Percentiles rank a stretch among this genome's conserved stretches.
phyloP scores from a whole-genome alignment of 2,797 vertebrate genomes.

The Yasuhikotakia modesta region DNA sequence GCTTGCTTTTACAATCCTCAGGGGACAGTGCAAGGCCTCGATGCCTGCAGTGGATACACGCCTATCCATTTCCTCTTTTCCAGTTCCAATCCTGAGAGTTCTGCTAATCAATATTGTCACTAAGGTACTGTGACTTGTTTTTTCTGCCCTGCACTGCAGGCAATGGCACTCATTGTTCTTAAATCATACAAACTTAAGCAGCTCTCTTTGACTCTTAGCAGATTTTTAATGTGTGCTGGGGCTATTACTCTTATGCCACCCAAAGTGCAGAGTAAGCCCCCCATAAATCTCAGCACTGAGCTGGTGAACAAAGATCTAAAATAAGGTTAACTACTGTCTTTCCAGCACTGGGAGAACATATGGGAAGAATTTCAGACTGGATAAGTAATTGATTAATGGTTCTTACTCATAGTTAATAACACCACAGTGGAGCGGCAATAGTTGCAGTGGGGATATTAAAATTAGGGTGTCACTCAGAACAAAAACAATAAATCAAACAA shows the following conservation, averaged over 20 bases:
- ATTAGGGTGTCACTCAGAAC: constrained; percentile 39
- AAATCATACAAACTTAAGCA: constrained; percentile 69
- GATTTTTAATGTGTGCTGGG: constrained; percentile 65
- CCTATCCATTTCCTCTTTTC: constrained; percentile 75
- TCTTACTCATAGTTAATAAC: constrained; percentile 55
- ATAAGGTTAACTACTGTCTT: constrained; percentile 62
- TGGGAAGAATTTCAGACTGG: constrained; percentile 66
- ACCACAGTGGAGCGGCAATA: constrained; percentile 35
- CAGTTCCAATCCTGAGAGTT: constrained; percentile 68
- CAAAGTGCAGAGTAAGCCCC: constrained; percentile 62
- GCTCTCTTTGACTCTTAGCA: constrained; percentile 63
- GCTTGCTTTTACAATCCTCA: constrained; percentile 51
- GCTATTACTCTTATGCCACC: constrained; percentile 64
- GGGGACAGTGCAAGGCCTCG: constrained; percentile 46
- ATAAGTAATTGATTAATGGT: constrained; percentile 61
- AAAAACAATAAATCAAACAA: constrained; percentile 47
- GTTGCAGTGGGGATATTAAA: constrained; percentile 42
- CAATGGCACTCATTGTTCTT: constrained; percentile 58
- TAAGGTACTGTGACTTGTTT: constrained; percentile 60
- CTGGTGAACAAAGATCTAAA: constrained; percentile 63
- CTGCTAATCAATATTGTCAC: constrained; percentile 73
- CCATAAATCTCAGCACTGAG: constrained; percentile 61
- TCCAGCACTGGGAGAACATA: constrained; percentile 58
- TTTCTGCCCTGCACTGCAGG: constrained; percentile 43
- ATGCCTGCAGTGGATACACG: constrained; percentile 69